Base-by-base conservation (phyloP, 2,888 invertebrate genomes). In the Drosophila quinaria region DNA sequence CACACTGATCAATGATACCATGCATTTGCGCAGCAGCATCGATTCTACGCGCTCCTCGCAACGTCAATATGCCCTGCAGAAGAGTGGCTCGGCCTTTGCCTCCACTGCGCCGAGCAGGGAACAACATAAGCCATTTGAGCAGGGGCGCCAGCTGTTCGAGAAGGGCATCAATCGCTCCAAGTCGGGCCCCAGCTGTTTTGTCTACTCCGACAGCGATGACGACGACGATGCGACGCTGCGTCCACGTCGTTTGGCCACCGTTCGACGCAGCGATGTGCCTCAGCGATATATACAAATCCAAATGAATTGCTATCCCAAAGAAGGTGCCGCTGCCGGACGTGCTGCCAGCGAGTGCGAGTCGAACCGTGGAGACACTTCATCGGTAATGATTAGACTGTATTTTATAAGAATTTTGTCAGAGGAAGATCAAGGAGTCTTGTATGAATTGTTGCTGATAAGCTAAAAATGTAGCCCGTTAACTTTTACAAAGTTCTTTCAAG, bases 111-210 rank as follows among this genome's bases (percentile, higher is more conserved):
- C 79, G 4, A 74, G 76, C 50, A 74, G 75, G 19, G 82, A 82
- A 19, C 70, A 78, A 4, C 74, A 76, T 1, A 77, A 73, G 13
- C 56, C 75, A 15, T 71, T 77, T 59, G 80, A 90, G 15, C 88
- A 90, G 11, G 90, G 90, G 6, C 87, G 87, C 5, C 84, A 88
- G 63, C 55, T 90, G 1, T 92, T 92, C 25, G 92, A 92, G 17
- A 91, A 91, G 61, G 92, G 92, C 44, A 92, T 92, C 13, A 92
- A 92, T 87, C 92, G 93, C n/a, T 93, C 93, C n/a, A 93, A 92
- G 58, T 93, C 93, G 1, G 93, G 93, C 4, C 93, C 93, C 47
- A 92, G 92, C 33, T 92, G 93, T 63, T 91, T 92, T 62, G 91
- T 90, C 3, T 91, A 90, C 65, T 91, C 90, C 1, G 92, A 92